Base-by-base conservation (phyloP, 2,797 vertebrate genomes). In the Argyrosomus regius region DNA sequence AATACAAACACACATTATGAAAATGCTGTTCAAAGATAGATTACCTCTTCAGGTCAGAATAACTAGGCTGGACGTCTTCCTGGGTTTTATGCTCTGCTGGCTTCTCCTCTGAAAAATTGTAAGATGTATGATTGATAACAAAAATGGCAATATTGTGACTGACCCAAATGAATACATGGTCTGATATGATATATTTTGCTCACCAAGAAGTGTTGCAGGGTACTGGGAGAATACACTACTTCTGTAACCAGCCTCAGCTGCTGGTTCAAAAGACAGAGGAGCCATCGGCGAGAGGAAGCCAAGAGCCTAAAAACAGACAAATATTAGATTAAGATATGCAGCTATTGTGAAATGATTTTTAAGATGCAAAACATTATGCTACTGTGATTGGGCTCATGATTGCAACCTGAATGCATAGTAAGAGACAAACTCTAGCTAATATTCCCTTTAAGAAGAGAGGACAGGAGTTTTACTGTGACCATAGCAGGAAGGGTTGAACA, bases 211-310 rank as follows among this genome's bases (percentile, higher is more conserved):
- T 64, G 89, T 93, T 43, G 91, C 89, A 67, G 93, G 91, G 56
- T 90, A 94, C 7, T 93, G 91, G 50, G 45, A 92, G 74, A 96
- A 93, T 52, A 94, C 0, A 7, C 77, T 90, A 18, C 61, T 83
- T 70, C 84, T 86, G 75, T 93, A 93, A 35, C 52, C 84, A 46
- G 93, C 85, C 11, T 97, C 96, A 65, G 95, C 78, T 0, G 91
- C 91, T n/a, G 94, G 94, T 74, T 93, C 88, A 91, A 93, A 96
- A 3, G 93, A 96, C 24, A 93, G 78, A 0, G 89, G 88, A 60
- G 92, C 87, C 92, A 91, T 95, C 48, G 94, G 89, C 20, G 93
- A 93, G 24, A 97, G 92, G 59, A 96, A 93, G 75, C 89, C 89
- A 60, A 96, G 87, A 74, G 87, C 93, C 97, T 99, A 80, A 77